Conservation (phyloP, 2,888 invertebrate species). For the Dryocosmus kuriphilus region DNA sequence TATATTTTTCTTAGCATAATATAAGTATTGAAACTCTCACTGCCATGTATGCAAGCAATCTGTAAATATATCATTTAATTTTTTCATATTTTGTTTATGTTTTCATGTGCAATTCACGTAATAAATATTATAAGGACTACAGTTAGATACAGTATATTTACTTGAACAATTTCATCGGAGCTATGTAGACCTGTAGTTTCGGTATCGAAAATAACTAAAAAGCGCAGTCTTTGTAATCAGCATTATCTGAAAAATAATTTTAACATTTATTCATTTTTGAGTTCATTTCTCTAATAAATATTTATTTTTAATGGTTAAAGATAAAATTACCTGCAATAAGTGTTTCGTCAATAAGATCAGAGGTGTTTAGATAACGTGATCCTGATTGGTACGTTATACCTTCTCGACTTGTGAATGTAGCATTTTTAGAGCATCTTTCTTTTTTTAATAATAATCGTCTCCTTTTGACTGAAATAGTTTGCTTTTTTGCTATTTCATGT, state of each 20-base stretch:
- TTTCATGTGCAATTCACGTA: too few relatives aligned
- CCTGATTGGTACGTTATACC: conserved; percentile 32
- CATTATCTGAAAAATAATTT: conserved; percentile 26
- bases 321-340: conserved; percentile 9
- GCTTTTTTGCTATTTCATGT: not conserved
- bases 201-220: conserved; percentile 30
- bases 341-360: conserved; percentile 38
- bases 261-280: too few relatives aligned
- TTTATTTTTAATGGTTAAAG: too few relatives aligned
- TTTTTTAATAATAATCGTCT: conserved; percentile 28
- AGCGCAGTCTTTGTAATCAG: conserved; percentile 18
- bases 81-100: too few relatives aligned
- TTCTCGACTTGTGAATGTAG: not conserved
- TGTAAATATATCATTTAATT: too few relatives aligned
- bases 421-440: conserved; percentile 17
- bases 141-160: too few relatives aligned
- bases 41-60: too few relatives aligned
- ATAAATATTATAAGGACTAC: too few relatives aligned
- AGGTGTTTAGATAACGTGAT: conserved; percentile 30
- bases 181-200: conserved; percentile 32
- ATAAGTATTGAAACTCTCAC: too few relatives aligned
- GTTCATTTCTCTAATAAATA: too few relatives aligned
- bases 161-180: conserved; percentile 38
- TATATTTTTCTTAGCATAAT: too few relatives aligned
- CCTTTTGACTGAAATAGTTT: conserved; percentile 7